Evolutionary conservation across 1,140 invertebrate genomes (phyloP).

Genomic region (Lithobius niger): DNA sequence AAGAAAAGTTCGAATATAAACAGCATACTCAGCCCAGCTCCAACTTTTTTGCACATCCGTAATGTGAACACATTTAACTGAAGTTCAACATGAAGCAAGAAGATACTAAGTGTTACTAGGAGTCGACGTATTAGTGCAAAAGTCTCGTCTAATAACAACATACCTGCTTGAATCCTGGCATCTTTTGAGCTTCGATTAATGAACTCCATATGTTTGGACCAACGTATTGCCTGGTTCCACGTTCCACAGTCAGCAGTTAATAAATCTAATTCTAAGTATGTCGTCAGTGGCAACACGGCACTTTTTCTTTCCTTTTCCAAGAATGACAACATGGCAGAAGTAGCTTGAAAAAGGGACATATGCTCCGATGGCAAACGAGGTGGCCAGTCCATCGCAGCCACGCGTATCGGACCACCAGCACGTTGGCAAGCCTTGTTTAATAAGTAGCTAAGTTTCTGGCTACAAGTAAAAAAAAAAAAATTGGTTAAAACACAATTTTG

Average conservation of each 20-base stretch:
- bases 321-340: not conserved
- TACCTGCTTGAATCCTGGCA: not conserved
- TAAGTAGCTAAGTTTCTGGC: not conserved
- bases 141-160: not conserved
- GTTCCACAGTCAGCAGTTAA: not conserved
- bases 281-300: not conserved
- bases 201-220: not conserved
- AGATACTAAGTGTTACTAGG: too few relatives aligned
- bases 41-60: too few relatives aligned
- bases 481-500: too few relatives aligned
- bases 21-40: too few relatives aligned
- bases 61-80: too few relatives aligned
- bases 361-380: conserved; percentile 3
- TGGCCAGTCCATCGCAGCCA: conserved; percentile 8
- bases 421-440: not conserved
- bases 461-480: not conserved
- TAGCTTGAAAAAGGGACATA: not conserved
- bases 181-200: not conserved
- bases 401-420: not conserved
- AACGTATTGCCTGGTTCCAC: conserved; percentile 1
- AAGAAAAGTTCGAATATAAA: too few relatives aligned
- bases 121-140: too few relatives aligned
- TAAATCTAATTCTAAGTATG: not conserved
- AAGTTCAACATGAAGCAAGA: too few relatives aligned
- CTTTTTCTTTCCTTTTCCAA: not conserved